Evolutionary conservation across 2,113 vertebrate species (phyloP).

Genomic region (Potamarius usumacintae): DNA sequence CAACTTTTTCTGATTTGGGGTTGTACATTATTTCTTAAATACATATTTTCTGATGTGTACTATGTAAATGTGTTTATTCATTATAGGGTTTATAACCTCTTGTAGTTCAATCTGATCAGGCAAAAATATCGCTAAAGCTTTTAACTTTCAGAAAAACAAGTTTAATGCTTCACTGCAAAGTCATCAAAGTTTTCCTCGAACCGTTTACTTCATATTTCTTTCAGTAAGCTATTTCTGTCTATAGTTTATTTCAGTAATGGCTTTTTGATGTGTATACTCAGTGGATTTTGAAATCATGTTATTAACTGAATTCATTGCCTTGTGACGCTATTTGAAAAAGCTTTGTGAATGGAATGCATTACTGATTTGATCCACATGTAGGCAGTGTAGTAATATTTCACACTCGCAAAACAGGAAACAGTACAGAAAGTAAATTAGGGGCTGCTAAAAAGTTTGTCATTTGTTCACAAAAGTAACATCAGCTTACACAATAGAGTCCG

Average conservation of each 20-base stretch:
- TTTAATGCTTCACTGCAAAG: neutral
- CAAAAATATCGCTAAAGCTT: neutral
- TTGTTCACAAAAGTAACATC: neutral
- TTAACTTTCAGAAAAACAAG: neutral
- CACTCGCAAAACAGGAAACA: neutral
- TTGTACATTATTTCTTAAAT: neutral
- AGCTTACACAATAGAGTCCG: neutral
- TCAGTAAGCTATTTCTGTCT: neutral
- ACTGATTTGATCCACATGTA: neutral
- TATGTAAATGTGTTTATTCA: neutral
- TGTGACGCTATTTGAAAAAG: slow-evolving; percentile 5
- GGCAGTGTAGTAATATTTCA: slow-evolving; percentile 17
- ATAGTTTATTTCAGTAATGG: neutral
- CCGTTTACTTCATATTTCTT: slow-evolving; percentile 4
- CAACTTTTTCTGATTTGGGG: too few relatives aligned
- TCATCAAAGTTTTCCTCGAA: neutral
- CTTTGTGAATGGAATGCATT: slow-evolving; percentile 5
- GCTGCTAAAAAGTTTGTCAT: neutral
- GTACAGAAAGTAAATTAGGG: neutral
- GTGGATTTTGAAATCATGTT: neutral
- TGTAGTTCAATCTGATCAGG: neutral
- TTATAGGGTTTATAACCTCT: neutral
- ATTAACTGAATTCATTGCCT: slow-evolving; percentile 29
- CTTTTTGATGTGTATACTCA: neutral
- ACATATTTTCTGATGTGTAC: neutral